phyloP scores from a whole-genome alignment of 1,140 invertebrate genomes.

The Protaetia brevitarsis region DNA sequence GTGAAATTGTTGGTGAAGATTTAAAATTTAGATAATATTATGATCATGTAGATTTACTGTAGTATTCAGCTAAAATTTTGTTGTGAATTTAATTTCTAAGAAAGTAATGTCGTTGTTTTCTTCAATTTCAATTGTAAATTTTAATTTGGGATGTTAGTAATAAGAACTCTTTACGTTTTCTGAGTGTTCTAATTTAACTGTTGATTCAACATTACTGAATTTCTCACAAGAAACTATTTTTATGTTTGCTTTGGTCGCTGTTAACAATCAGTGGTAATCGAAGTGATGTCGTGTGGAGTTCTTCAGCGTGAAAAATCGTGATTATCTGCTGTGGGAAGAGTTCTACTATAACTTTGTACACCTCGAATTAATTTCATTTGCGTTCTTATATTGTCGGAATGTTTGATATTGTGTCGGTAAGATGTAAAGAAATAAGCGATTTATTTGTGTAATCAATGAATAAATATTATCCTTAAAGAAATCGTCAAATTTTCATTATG shows the following conservation, averaged over 20 bases:
- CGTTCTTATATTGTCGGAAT: neutral
- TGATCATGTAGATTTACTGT: too few species aligned
- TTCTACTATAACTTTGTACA: neutral
- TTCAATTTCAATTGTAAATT: too few species aligned
- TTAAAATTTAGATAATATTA: too few species aligned
- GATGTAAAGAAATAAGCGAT: neutral
- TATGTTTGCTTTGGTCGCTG: neutral
- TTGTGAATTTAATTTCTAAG: too few species aligned
- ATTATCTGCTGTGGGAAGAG: neutral
- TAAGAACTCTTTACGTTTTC: too few species aligned
- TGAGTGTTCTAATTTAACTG: too few species aligned
- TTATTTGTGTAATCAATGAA: neutral
- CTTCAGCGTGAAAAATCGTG: conserved; percentile 5
- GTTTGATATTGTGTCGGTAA: conserved; percentile 1
- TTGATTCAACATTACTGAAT: neutral
- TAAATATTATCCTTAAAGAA: conserved; percentile 7
- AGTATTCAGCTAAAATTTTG: too few species aligned
- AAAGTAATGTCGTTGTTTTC: too few species aligned
- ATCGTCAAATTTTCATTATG: too few species aligned
- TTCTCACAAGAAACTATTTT: neutral
- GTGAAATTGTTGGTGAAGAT: too few species aligned
- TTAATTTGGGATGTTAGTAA: too few species aligned
- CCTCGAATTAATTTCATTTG: conserved; percentile 6
- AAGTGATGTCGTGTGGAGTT: neutral
- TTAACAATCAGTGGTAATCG: neutral